These are phyloP conservation scores for Hipparchia semele DNA, from an alignment of 2,888 invertebrate genomes.

Conservation along the genomic window DNA sequence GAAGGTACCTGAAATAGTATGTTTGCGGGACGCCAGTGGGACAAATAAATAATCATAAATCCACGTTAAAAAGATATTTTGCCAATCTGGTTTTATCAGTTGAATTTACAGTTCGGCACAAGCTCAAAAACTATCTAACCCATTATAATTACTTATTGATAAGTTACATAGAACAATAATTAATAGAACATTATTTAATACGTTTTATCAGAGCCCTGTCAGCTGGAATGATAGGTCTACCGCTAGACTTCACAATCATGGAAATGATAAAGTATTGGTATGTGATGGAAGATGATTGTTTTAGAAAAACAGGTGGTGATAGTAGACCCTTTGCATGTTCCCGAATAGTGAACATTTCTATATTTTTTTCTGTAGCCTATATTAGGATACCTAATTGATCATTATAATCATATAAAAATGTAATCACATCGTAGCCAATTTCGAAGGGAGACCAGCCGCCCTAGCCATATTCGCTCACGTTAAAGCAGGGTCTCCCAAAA, in stretches of 20 bases:
- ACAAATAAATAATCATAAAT: too few species aligned
- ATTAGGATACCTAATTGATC: neutral
- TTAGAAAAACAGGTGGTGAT: neutral
- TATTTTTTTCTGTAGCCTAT: neutral
- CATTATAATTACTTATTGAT: neutral
- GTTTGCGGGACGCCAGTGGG: too few species aligned
- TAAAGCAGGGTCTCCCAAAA: too few species aligned
- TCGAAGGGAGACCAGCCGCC: too few species aligned
- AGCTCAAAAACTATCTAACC: too few species aligned
- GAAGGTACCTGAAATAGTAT: neutral
- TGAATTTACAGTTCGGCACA: too few species aligned
- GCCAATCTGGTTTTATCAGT: too few species aligned
- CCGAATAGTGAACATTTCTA: neutral
- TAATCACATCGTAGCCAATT: too few species aligned
- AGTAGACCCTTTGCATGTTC: conserved; percentile 26
- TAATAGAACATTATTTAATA: conserved; percentile 26
- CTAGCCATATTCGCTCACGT: too few species aligned
- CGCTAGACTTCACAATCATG: conserved; percentile 68
- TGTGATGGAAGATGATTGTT: conserved; percentile 45
- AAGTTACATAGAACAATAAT: neutral
- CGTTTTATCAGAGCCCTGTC: conserved; percentile 66
- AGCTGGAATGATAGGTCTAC: conserved; percentile 67
- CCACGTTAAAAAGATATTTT: too few species aligned
- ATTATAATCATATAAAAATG: too few species aligned
- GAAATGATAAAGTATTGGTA: conserved; percentile 76